Evolutionary conservation across 2,797 vertebrate genomes (phyloP).

Genomic region (Antrozous pallidus): DNA sequence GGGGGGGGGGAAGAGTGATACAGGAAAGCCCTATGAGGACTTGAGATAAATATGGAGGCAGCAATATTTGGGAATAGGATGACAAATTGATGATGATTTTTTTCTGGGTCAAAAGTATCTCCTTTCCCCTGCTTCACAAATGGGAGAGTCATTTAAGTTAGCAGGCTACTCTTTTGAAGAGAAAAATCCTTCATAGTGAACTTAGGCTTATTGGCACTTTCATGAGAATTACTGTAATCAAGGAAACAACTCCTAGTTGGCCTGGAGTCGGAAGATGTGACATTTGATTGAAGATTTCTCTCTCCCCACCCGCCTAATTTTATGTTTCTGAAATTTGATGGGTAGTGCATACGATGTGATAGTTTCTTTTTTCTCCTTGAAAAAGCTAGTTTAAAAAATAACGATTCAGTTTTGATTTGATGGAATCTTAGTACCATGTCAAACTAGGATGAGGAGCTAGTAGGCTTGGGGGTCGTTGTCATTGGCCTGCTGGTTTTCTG

Average conservation of each 20-base stretch:
- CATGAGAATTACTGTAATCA: conserved; percentile 44
- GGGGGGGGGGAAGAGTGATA: no score
- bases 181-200: neutral
- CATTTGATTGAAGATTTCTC: neutral
- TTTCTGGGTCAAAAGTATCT: neutral
- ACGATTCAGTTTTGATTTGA: neutral
- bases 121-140: neutral
- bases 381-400: neutral
- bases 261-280: neutral
- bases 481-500: neutral
- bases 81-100: neutral
- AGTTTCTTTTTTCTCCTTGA: neutral
- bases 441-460: neutral
- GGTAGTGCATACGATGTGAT: neutral
- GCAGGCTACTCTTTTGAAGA: neutral
- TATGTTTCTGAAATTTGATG: conserved; percentile 38
- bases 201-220: neutral
- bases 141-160: neutral
- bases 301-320: conserved; percentile 9
- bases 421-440: neutral
- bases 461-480: neutral
- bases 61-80: neutral
- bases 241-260: neutral
- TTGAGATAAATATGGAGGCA: neutral
- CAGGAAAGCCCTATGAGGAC: neutral